These are phyloP conservation scores for Oligia fasciuncula DNA, from an alignment of 2,888 invertebrate genomes.

Conservation along the genomic window DNA sequence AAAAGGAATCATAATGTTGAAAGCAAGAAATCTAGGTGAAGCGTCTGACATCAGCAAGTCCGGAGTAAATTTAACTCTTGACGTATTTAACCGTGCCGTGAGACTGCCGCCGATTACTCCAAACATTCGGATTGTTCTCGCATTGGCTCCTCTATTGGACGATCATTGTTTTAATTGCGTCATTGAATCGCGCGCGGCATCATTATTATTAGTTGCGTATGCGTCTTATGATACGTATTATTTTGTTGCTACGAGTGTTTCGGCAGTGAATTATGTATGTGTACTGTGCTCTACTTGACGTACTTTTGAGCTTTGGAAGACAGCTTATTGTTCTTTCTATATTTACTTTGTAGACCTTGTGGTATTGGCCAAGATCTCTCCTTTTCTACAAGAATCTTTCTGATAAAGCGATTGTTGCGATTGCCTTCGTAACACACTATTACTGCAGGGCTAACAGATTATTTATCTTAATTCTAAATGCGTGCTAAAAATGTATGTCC, in stretches of 20 bases:
- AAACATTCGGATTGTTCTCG: slow-evolving; percentile 80
- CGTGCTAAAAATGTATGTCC: slow-evolving; percentile 26
- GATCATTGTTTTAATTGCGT: slow-evolving; percentile 71
- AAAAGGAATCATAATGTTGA: slow-evolving; percentile 78
- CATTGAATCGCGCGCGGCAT: slow-evolving; percentile 68
- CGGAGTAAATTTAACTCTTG: slow-evolving; percentile 88
- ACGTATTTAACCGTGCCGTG: slow-evolving; percentile 81
- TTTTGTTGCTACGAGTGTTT: slow-evolving; percentile 60
- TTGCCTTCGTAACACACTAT: not conserved
- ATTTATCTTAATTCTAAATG: not conserved
- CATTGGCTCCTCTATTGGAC: slow-evolving; percentile 69
- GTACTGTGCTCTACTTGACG: slow-evolving; percentile 43
- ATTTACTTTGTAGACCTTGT: slow-evolving; percentile 44
- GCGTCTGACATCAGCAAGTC: slow-evolving; percentile 88
- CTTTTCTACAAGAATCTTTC: slow-evolving; percentile 17
- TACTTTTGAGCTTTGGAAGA: slow-evolving; percentile 32
- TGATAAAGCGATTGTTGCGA: slow-evolving; percentile 2
- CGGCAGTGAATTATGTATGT: slow-evolving; percentile 44
- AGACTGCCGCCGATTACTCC: slow-evolving; percentile 74
- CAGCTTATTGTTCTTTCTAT: slow-evolving; percentile 47
- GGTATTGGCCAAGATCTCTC: slow-evolving; percentile 28
- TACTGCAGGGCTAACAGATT: not conserved
- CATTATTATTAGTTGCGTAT: slow-evolving; percentile 70
- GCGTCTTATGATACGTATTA: slow-evolving; percentile 65
- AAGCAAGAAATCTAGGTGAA: slow-evolving; percentile 87